Conservation (phyloP, 2,797 vertebrate genomes). For the Enteromius paludinosus region DNA sequence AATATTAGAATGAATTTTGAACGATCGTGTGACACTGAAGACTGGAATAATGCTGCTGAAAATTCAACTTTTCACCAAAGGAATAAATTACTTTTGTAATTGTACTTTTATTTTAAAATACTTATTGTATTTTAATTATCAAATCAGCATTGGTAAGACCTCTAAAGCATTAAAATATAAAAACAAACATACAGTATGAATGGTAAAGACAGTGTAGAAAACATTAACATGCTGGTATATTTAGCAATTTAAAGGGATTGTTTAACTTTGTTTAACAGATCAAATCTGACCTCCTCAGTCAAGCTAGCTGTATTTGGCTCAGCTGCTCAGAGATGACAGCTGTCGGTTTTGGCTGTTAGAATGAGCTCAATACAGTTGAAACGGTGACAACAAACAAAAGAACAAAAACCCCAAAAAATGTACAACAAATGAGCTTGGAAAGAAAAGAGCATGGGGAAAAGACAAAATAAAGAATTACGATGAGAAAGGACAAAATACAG, state of each 20-base stretch:
- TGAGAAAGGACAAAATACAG: neutral
- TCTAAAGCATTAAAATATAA: neutral
- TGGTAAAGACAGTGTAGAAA: neutral
- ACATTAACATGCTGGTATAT: neutral
- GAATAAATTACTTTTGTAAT: neutral
- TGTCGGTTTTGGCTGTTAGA: neutral
- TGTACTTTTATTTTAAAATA: too few relatives aligned
- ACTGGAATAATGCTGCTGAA: neutral
- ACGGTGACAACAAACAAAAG: neutral
- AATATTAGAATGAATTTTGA: neutral
- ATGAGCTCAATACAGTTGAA: neutral
- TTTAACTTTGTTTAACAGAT: slow-evolving; percentile 64
- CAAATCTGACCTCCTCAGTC: slow-evolving; percentile 65
- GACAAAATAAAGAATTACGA: neutral
- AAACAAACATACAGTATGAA: neutral
- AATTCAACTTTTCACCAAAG: neutral
- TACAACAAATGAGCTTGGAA: slow-evolving; percentile 40
- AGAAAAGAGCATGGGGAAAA: slow-evolving; percentile 28
- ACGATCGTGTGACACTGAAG: neutral
- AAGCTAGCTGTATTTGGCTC: slow-evolving; percentile 59
- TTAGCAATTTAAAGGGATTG: slow-evolving; percentile 47
- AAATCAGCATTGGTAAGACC: neutral
- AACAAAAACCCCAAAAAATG: neutral
- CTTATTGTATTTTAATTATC: too few relatives aligned
- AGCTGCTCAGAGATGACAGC: slow-evolving; percentile 1